These are phyloP conservation scores for Platycercus adscitus DNA, from an alignment of 2,113 vertebrate genomes.

Conservation along the genomic window DNA sequence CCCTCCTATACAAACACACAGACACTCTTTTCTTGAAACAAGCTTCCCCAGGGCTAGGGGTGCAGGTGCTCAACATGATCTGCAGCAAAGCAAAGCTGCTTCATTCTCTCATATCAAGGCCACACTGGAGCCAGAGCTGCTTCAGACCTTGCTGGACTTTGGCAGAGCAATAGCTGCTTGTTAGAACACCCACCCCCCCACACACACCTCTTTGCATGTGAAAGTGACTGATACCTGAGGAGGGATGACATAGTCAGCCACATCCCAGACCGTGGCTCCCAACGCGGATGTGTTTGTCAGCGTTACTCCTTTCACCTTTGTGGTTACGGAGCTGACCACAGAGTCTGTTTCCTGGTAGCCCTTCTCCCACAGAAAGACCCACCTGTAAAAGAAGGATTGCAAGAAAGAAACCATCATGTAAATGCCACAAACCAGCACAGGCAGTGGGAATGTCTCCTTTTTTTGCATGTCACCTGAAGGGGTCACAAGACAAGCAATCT, in stretches of 20 bases:
- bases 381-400: constrained; percentile 71
- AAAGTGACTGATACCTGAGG: constrained; percentile 79
- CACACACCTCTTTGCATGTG: not conserved
- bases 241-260: constrained; percentile 88
- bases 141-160: not conserved
- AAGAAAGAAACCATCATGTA: not conserved
- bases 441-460: not conserved
- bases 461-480: not conserved
- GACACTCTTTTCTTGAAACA: not conserved
- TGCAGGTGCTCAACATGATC: not conserved
- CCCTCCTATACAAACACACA: not conserved
- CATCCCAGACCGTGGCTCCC: constrained; percentile 86
- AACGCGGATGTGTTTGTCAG: constrained; percentile 77
- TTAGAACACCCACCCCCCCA: not conserved
- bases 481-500: not conserved
- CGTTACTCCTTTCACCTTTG: constrained; percentile 85
- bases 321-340: constrained; percentile 82
- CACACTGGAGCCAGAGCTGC: not conserved
- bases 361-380: constrained; percentile 92
- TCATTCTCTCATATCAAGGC: not conserved
- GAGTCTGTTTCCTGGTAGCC: constrained; percentile 90
- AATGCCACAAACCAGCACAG: not conserved
- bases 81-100: not conserved
- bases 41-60: not conserved
- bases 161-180: not conserved